Evolutionary conservation across 1,140 invertebrate genomes (phyloP), one percentile per base, ranked within the genome.

Genomic region (Stegodyphus mimosarum): DNA sequence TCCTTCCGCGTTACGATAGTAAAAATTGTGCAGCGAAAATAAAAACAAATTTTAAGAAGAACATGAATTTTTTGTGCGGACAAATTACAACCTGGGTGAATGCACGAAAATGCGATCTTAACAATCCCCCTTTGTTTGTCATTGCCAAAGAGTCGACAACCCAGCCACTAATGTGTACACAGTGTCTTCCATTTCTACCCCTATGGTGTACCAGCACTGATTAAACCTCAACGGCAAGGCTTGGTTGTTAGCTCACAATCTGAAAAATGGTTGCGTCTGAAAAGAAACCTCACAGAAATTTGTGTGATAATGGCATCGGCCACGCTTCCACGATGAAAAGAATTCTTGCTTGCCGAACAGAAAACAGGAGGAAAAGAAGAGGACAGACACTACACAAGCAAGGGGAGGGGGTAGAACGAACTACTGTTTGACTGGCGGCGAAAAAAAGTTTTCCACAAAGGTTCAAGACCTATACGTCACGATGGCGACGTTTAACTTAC

Each of bases 391-490:
- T 60, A 60, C 17, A 74, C 72, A 74, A 18, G 11, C 51, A 9
- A 18, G 33, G 33, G 18, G 17, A 72, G 48, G 70, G 50, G 49
- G 33, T 49, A 72, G n/a, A 72, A 72, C 15, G 72, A 52, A 74
- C 53, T 52, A n/a, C 55, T 60, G 55, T 60, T 11, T 9, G 9
- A 60, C 9, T 9, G 15, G 55, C 9, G 55, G 55, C 9, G n/a
- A 33, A 33, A 33, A 33, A 33, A 33, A 33, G 11, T 60, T 11
- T 74, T 55, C 52, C 18, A 60, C 53, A 74, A 74, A 74, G 72
- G 72, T 74, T 74, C 72, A 74, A 74, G 72, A 74, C 72, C 72
- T 55, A 74, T 74, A 74, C 52, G 72, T 74, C 72, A 74, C 53
- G 33, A 15, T 74, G 72, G 53, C 72, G 71, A 73, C 48, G 49